Conservation (phyloP, 2,888 invertebrate species). For the Acleris laterana region DNA sequence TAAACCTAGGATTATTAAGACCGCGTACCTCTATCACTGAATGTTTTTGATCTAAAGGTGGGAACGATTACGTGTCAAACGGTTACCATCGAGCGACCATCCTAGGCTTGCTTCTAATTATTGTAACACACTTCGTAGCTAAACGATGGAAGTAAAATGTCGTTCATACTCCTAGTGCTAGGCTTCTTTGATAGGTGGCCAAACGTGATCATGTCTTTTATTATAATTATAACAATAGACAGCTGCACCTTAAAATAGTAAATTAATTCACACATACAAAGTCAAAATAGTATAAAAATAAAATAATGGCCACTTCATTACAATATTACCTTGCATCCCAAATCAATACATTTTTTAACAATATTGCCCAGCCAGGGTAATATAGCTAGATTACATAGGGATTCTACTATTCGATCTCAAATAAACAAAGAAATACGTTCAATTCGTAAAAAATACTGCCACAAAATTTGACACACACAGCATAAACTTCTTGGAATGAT, state of each 20-base stretch:
- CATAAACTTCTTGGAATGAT: conserved; percentile 28
- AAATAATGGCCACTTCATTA: conserved; percentile 55
- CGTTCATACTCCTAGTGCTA: conserved; percentile 23
- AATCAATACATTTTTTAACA: conserved; percentile 9
- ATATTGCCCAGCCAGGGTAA: too few relatives aligned
- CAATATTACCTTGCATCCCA: conserved; percentile 44
- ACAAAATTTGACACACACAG: conserved; percentile 4
- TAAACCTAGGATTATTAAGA: conserved; percentile 31
- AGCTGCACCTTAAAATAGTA: conserved; percentile 24
- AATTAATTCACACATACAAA: conserved; percentile 41
- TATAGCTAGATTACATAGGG: not conserved
- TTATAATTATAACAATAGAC: conserved; percentile 16
- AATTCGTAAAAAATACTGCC: conserved; percentile 8
- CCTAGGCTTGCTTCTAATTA: conserved; percentile 36
- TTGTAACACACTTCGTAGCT: conserved; percentile 35
- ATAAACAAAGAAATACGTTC: not conserved
- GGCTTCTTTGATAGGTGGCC: conserved; percentile 18
- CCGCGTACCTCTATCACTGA: conserved; percentile 11
- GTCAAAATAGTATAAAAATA: conserved; percentile 43
- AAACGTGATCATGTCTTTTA: conserved; percentile 15
- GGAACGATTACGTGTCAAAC: conserved; percentile 18
- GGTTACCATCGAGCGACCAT: conserved; percentile 13
- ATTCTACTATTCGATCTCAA: not conserved
- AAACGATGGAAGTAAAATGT: conserved; percentile 25
- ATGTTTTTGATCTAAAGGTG: conserved; percentile 13